Base-by-base conservation (phyloP, 2,888 invertebrate genomes). In the Aphidoletes aphidimyza region DNA sequence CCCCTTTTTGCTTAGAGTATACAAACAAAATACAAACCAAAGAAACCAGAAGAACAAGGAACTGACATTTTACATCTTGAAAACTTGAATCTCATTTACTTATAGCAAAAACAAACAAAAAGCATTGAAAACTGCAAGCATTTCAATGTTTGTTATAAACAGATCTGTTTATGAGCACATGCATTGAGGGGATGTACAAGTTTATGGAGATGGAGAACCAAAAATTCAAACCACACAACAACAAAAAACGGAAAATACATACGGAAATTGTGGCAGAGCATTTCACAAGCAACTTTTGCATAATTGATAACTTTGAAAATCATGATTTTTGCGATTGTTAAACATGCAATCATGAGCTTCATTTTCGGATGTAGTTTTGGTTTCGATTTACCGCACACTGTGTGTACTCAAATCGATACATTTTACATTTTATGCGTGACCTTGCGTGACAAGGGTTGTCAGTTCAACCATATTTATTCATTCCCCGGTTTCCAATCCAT, bases 271-370 rank as follows among this genome's bases (percentile, higher is more conserved):
- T 34, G 69, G 69, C n/a, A 22, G 1, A 54, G 14, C 11, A 69
- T 11, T 69, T 69, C 26, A 69, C 69, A 69, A 30, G 34, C 69
- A 9, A 2, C 26, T 22, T 30, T 69, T 69, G 69, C 26, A 69
- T 69, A 69, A 69, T 69, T 69, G 26, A 30, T 69, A 69, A 69
- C 30, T 69, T 69, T 69, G 69, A 30, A n/a, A 42, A 30, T 69
- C 69, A 69, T 69, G 34, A 69, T 69, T 69, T 54, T 54, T 54
- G 54, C 14, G 54, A 54, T 54, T 54, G n/a, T n/a, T 26, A 54
- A 54, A 54, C n/a, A 3, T 17, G 17, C 17, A 9, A 47, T 47
- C 54, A 54, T 26, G 22, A 54, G 22, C 3, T n/a, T 5, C 3
- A 54, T 14, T 54, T 26, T 26, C 6, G 26, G 26, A 54, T 54